A percentile compares a stretch with the other conserved stretches of the same genome.
Evolutionary conservation across 30 jellyfish, hydroid and myxozoan species (phyloP).

Genomic region (Mastigias papua): DNA sequence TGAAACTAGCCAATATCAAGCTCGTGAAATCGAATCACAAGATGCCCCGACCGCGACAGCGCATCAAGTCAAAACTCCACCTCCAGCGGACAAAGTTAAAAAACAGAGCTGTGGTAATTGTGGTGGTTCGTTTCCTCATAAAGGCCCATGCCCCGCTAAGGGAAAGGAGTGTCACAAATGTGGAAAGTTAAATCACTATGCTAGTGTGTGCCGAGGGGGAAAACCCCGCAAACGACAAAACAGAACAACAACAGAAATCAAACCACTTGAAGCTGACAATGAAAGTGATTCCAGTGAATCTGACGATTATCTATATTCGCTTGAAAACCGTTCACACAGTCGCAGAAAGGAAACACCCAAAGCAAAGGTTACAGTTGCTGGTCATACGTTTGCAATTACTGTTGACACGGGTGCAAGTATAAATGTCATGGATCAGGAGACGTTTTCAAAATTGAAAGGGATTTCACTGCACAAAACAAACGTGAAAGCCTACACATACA

Average conservation of each 20-base stretch:
- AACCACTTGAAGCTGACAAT: neutral
- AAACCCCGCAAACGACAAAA: neutral
- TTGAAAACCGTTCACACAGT: neutral
- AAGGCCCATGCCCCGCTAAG: conserved; percentile 35
- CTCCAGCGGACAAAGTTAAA: neutral
- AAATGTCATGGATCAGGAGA: conserved; percentile 45
- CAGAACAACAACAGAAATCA: neutral
- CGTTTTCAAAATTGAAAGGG: conserved; percentile 9
- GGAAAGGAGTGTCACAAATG: conserved; percentile 14
- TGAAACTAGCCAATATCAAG: conserved; percentile 18
- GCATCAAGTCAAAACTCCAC: neutral
- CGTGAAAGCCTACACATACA: conserved; percentile 49
- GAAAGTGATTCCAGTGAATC: conserved; percentile 12
- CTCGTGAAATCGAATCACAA: conserved; percentile 10
- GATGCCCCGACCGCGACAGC: neutral
- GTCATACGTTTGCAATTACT: neutral
- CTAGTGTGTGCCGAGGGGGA: conserved; percentile 10
- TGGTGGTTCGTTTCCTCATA: conserved; percentile 40
- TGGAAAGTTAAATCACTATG: conserved; percentile 8
- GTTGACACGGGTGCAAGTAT: conserved; percentile 53
- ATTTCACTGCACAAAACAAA: conserved; percentile 36
- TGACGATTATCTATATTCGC: conserved; percentile 39
- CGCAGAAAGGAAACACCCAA: conserved; percentile 17
- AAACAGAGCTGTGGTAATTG: conserved; percentile 12
- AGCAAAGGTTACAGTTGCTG: conserved; percentile 38